These are phyloP conservation scores for Brachycybe producta DNA, from an alignment of 2,888 invertebrate genomes.

Conservation along the genomic window DNA sequence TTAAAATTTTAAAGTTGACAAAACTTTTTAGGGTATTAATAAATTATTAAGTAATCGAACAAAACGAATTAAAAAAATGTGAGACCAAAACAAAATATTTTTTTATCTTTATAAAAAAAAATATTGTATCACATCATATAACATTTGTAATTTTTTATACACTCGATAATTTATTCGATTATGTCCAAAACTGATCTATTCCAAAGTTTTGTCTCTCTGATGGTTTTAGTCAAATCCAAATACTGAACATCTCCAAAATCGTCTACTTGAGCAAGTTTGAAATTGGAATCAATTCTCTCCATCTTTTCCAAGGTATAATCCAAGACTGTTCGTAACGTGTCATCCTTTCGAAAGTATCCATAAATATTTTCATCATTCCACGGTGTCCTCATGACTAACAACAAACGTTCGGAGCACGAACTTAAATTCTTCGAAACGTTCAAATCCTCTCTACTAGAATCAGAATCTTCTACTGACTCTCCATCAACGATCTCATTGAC, in stretches of 20 bases:
- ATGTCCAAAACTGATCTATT: too few species aligned
- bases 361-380: conserved; percentile 1
- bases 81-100: too few species aligned
- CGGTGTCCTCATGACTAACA: neutral
- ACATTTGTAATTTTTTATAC: too few species aligned
- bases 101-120: too few species aligned
- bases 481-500: conserved; percentile 3
- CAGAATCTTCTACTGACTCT: neutral
- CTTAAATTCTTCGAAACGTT: neutral
- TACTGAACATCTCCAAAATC: neutral
- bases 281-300: neutral
- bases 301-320: conserved; percentile 2
- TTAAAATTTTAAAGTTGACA: too few species aligned
- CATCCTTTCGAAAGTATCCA: neutral
- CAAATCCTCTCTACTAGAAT: neutral
- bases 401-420: neutral
- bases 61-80: too few species aligned
- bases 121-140: too few species aligned
- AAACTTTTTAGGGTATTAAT: too few species aligned
- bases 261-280: neutral
- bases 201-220: neutral
- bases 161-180: too few species aligned
- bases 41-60: too few species aligned
- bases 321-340: neutral
- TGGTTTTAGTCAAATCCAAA: conserved; percentile 5